Percentiles rank a stretch among this genome's conserved stretches.
Conservation (phyloP, 2,113 vertebrate species). For the Haemorhous mexicanus region DNA sequence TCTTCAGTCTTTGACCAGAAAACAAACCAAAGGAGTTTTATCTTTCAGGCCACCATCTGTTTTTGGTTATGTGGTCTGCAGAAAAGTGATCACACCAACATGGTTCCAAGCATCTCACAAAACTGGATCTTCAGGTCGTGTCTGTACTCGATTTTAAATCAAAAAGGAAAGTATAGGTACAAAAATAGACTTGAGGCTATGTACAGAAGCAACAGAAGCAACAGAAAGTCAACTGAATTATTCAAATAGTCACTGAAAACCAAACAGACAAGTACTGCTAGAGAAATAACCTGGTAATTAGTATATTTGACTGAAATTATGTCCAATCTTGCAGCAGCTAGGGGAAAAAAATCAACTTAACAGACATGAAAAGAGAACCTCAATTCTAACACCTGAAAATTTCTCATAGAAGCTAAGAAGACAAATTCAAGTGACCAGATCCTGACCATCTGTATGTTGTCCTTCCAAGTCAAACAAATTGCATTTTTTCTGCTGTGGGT, state of each 20-base stretch:
- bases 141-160: not conserved
- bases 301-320: not conserved
- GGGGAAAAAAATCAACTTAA: not conserved
- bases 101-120: slow-evolving; percentile 30
- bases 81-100: not conserved
- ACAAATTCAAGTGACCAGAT: not conserved
- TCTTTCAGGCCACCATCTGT: not conserved
- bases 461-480: not conserved
- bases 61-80: not conserved
- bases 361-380: not conserved
- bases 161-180: not conserved
- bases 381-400: not conserved
- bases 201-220: not conserved
- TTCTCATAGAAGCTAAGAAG: not conserved
- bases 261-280: not conserved
- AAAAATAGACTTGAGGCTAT: slow-evolving; percentile 7
- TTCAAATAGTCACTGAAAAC: slow-evolving; percentile 35
- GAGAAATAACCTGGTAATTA: not conserved
- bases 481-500: not conserved
- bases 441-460: not conserved
- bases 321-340: not conserved
- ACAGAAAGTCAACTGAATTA: slow-evolving; percentile 24
- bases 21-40: not conserved
- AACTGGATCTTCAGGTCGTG: slow-evolving; percentile 52
- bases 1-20: not conserved